These are phyloP conservation scores for Eospalax fontanierii DNA, from an alignment of 2,797 vertebrate species.

Conservation along the genomic window DNA sequence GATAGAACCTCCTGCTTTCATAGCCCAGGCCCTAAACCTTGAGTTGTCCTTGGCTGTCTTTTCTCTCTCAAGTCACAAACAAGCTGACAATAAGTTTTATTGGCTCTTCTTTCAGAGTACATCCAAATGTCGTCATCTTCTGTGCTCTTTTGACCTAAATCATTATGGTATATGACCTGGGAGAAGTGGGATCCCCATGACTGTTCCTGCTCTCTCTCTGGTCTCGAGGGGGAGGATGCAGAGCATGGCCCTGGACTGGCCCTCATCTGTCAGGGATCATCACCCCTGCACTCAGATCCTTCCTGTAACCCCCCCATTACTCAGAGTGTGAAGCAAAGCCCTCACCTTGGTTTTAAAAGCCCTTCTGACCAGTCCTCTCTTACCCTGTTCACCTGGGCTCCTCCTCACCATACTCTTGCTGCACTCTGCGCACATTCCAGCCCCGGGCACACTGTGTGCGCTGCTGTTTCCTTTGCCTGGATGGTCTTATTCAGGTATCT, in stretches of 20 bases:
- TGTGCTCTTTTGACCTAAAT: neutral
- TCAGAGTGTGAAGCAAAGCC: neutral
- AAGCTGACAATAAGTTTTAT: neutral
- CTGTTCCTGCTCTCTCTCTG: neutral
- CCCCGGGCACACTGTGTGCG: no score
- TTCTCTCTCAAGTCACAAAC: neutral
- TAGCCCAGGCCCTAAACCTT: neutral
- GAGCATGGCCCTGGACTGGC: neutral
- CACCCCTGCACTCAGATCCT: neutral
- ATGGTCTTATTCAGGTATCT: neutral
- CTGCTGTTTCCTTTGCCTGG: neutral
- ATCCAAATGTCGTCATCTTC: neutral
- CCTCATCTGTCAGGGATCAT: neutral
- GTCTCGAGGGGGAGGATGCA: neutral
- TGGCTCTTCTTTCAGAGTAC: neutral
- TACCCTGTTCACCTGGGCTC: neutral
- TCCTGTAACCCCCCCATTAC: neutral
- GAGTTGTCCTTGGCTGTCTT: neutral
- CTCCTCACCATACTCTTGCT: neutral
- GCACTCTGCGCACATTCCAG: no score
- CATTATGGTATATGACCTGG: accelerated
- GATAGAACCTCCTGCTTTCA: neutral
- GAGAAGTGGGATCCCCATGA: accelerated
- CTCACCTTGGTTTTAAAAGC: neutral
- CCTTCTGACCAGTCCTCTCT: neutral